Percentiles rank a stretch among this genome's conserved stretches.
Evolutionary conservation across 2,888 invertebrate genomes (phyloP).

Genomic region (Drosophila pseudotalamancana): DNA sequence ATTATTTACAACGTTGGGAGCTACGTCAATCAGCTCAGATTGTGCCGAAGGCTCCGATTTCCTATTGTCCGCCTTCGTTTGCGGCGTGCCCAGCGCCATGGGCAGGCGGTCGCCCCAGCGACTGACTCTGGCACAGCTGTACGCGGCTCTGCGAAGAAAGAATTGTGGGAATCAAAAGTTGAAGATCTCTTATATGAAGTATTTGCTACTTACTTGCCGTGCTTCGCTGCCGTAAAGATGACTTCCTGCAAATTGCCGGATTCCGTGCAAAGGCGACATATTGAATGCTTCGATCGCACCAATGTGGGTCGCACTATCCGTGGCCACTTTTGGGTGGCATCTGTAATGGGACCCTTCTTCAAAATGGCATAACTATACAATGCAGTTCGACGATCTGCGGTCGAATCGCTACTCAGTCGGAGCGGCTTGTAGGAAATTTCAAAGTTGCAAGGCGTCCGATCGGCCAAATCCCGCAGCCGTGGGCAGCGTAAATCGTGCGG

Average conservation of each 20-base stretch:
- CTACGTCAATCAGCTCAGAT: conserved; percentile 46
- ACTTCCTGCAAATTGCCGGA: conserved; percentile 90
- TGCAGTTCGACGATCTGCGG: conserved; percentile 85
- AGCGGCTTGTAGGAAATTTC: conserved; percentile 87
- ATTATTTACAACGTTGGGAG: conserved; percentile 12
- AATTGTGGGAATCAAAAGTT: background rate
- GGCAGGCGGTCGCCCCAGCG: conserved; percentile 94
- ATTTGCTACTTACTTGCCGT: conserved; percentile 87
- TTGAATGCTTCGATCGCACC: conserved; percentile 88
- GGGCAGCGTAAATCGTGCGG: conserved; percentile 93
- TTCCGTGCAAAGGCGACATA: conserved; percentile 91
- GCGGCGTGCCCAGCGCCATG: conserved; percentile 84
- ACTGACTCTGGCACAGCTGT: conserved; percentile 89
- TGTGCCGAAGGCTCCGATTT: conserved; percentile 12
- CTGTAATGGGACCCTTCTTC: conserved; percentile 88
- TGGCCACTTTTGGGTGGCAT: conserved; percentile 88
- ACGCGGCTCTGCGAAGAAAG: conserved; percentile 86
- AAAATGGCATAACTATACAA: conserved; percentile 92
- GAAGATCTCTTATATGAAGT: background rate
- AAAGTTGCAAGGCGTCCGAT: conserved; percentile 92
- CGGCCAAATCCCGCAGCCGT: conserved; percentile 84
- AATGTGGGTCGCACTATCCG: conserved; percentile 90
- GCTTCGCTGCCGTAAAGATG: conserved; percentile 90
- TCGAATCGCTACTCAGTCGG: conserved; percentile 84
- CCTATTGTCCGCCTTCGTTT: conserved; percentile 21